Percentiles rank a stretch among this genome's conserved stretches.
Evolutionary conservation across 2,888 invertebrate genomes (phyloP).

Genomic region (Neocrepidodera transversa): DNA sequence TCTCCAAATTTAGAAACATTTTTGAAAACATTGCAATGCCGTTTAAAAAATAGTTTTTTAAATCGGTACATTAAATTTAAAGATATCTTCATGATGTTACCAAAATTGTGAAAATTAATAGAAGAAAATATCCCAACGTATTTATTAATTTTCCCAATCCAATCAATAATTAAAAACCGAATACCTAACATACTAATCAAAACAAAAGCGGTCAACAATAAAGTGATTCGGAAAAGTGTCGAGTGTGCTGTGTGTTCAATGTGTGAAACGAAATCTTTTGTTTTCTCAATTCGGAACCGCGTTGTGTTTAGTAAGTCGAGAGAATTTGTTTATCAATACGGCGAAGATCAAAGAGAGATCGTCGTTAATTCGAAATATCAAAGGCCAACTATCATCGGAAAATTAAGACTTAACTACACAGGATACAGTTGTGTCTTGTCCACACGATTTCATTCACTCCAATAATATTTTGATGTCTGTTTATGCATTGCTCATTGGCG

Average conservation of each 20-base stretch:
- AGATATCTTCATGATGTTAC: too few relatives aligned
- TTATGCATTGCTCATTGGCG: constrained; percentile 41
- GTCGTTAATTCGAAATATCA: constrained; percentile 59
- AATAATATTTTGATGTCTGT: constrained; percentile 58
- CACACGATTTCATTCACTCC: constrained; percentile 54
- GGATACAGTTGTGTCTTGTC: constrained; percentile 60
- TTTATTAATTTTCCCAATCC: too few relatives aligned
- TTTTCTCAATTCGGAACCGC: constrained; percentile 56
- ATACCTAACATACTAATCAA: too few relatives aligned
- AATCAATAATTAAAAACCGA: background rate
- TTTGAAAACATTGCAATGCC: too few relatives aligned
- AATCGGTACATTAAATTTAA: too few relatives aligned
- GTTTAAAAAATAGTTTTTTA: too few relatives aligned
- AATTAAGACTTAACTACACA: constrained; percentile 59
- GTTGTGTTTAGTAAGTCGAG: constrained; percentile 50
- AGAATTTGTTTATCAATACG: constrained; percentile 56
- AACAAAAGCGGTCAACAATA: background rate
- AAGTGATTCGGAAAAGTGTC: constrained; percentile 8
- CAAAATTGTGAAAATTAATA: too few relatives aligned
- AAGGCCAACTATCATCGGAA: constrained; percentile 61
- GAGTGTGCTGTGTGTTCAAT: constrained; percentile 21
- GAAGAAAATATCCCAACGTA: too few relatives aligned
- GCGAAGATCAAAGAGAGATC: constrained; percentile 57
- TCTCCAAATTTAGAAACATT: too few relatives aligned
- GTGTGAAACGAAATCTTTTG: constrained; percentile 58